Evolutionary conservation across 2,113 vertebrate species (phyloP).

Genomic region (Nipponia nippon): DNA sequence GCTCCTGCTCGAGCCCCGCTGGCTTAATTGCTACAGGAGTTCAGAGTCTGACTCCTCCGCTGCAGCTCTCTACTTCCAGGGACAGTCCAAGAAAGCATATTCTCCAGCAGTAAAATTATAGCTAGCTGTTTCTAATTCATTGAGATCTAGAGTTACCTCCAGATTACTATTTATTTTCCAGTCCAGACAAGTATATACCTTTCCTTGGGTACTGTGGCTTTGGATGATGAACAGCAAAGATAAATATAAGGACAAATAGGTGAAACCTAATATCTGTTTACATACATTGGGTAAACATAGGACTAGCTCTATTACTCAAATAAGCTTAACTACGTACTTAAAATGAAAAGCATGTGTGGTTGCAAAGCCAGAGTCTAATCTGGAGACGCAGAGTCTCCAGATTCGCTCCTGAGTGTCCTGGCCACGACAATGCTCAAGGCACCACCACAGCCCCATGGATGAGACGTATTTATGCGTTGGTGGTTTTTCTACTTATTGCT

Average conservation of each 20-base stretch:
- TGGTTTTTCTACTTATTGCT: background rate
- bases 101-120: background rate
- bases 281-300: rapidly evolving
- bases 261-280: background rate
- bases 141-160: background rate
- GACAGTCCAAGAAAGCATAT: background rate
- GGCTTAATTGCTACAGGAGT: background rate
- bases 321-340: rapidly evolving
- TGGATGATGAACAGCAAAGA: background rate
- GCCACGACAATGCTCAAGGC: background rate
- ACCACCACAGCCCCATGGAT: background rate
- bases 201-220: background rate
- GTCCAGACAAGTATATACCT: background rate
- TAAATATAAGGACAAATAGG: background rate
- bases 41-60: too few relatives aligned
- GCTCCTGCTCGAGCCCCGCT: background rate
- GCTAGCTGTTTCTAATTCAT: too few relatives aligned
- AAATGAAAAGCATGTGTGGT: background rate
- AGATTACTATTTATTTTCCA: background rate
- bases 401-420: background rate
- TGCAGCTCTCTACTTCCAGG: background rate
- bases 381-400: background rate
- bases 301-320: background rate
- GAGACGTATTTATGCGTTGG: background rate
- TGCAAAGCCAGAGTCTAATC: background rate